phyloP scores from a whole-genome alignment of 2,113 vertebrate genomes.

The Pimephales promelas region DNA sequence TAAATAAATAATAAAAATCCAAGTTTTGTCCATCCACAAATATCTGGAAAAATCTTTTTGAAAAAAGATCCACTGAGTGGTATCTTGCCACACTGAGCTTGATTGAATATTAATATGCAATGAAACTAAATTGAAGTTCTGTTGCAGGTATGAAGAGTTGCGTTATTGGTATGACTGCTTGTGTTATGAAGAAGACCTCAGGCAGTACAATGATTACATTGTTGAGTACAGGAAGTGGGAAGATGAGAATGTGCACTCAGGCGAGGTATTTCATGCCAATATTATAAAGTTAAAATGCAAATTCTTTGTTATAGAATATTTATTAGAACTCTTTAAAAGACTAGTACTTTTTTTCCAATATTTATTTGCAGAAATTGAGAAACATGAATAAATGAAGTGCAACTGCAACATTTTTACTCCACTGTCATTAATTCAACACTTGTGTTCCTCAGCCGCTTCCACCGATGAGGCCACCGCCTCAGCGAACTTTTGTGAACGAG shows the following conservation, averaged over 20 bases:
- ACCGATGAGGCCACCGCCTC: conserved; percentile 69
- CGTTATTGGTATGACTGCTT: conserved; percentile 80
- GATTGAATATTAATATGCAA: background rate
- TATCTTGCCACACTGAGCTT: background rate
- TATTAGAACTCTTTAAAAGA: background rate
- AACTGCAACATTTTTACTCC: background rate
- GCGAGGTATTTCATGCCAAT: conserved; percentile 25
- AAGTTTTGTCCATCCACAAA: background rate
- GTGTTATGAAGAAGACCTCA: conserved; percentile 76
- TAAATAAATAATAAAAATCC: too few relatives aligned
- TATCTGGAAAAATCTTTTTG: background rate
- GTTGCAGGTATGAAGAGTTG: conserved; percentile 77
- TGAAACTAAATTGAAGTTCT: background rate
- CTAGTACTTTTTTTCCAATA: background rate
- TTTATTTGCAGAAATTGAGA: conserved; percentile 21
- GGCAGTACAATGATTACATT: conserved; percentile 73
- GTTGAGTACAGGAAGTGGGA: conserved; percentile 67
- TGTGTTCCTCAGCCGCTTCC: conserved; percentile 3
- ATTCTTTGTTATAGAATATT: background rate
- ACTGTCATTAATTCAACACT: background rate
- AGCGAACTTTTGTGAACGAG: conserved; percentile 85
- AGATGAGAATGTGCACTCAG: conserved; percentile 53
- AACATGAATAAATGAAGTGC: background rate
- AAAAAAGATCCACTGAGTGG: background rate
- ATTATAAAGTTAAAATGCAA: background rate